Evolutionary conservation across 2,797 vertebrate genomes (phyloP), one percentile per base, ranked within the genome.

Genomic region (Myotis daubentonii): DNA sequence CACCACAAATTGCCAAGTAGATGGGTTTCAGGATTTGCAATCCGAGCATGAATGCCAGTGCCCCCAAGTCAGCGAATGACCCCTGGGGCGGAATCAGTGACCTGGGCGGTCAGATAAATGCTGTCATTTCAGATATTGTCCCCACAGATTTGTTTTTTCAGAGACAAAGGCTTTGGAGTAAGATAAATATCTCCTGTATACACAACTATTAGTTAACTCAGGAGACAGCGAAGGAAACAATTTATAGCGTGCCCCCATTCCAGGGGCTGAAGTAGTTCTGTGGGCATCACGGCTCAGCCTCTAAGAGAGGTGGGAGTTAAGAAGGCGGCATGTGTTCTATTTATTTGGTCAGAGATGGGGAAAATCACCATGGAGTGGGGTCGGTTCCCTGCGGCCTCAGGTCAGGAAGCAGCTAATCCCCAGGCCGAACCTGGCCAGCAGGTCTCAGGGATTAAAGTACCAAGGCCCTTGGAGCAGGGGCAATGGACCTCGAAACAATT

Each of bases 91-190:
- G 47, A 89, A 87, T 55, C 51, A 11, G 38, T 60, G 81, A 88
- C 68, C 55, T 23, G 25, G 65, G 38, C 1, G 9, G 33, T 70
- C 33, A 78, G 76, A 92, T 62, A 83, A 66, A 84, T 55, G 71
- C 44, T 79, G 70, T 84, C 33, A 65, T 93, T 89, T 84, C 76
- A 93, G 30, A 75, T 68, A 66, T 20, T 78, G 41, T 71, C 57
- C 68, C 25, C 47, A 16, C 41, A 91, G 87, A 65, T 78, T 23
- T 78, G 84, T 70, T 65, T 55, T 47, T 76, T 72, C 38, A 36
- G 65, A 89, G 84, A 88, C 84, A 87, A 72, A 94, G 28, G 36
- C 47, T 78, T 80, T 89, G 84, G 76, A 76, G 23, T 94, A 70
- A 87, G 74, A 90, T 84, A 92, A 84, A 55, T n/a, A 72, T 74